These are phyloP conservation scores for Hemibagrus guttatus DNA, from an alignment of 2,797 vertebrate genomes.

Conservation along the genomic window DNA sequence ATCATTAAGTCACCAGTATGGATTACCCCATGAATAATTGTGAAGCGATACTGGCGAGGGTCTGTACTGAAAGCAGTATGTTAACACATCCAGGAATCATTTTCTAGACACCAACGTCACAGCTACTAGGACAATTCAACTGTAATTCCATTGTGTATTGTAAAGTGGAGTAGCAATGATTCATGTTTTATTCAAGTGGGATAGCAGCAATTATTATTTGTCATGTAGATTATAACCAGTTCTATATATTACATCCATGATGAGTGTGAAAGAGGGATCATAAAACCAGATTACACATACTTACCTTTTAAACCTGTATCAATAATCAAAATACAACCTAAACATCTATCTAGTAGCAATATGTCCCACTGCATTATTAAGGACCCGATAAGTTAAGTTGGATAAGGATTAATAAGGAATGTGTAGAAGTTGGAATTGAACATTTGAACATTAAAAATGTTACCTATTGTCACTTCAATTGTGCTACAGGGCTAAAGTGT, in stretches of 20 bases:
- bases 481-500: conserved; percentile 60
- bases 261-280: neutral
- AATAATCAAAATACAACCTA: neutral
- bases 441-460: conserved; percentile 57
- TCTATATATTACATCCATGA: neutral
- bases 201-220: neutral
- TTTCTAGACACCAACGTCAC: neutral
- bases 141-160: neutral
- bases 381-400: conserved; percentile 10
- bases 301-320: neutral
- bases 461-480: conserved; percentile 60
- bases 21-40: neutral
- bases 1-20: neutral
- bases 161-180: neutral
- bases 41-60: neutral
- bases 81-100: neutral
- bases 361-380: neutral
- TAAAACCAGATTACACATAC: neutral
- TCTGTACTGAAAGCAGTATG: neutral
- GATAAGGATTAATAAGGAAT: no score
- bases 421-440: conserved; percentile 42
- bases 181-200: neutral
- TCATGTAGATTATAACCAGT: neutral
- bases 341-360: neutral
- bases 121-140: no score